Evolutionary conservation across 2,888 invertebrate genomes (phyloP), one percentile per base, ranked within the genome.

Genomic region (Nomada lathburiana): DNA sequence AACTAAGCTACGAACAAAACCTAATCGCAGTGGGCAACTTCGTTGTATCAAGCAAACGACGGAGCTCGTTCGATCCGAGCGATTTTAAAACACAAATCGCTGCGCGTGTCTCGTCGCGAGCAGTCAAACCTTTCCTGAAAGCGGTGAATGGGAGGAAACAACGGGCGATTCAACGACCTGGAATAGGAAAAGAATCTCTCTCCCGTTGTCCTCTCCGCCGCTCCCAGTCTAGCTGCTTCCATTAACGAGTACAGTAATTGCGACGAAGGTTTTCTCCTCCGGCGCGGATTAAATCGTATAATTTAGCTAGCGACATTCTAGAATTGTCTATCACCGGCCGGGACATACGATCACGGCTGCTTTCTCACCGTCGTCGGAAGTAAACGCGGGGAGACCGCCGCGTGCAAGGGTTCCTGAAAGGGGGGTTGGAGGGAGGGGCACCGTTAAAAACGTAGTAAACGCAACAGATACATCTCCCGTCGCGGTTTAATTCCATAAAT

Each of bases 401-500:
- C 63, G 57, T 53, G 69, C 42, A 36, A 7, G 36, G 7, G 36
- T 36, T 36, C 26, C 26, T 26, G 26, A 2, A 26, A 2, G 26
- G 26, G 26, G 26, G 23, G 29, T 0, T 1, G 26, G 29, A 7
- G 36, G 18, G 55, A 59, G 67, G 68, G 60, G 20, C 82, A 90
- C 90, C 89, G 90, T 90, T 90, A 88, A 90, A 79, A 87, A 86
- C 76, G 83, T 85, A 89, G 88, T 85, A 87, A 85, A 88, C 86
- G 79, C 76, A 70, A 82, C 87, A 91, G 92, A 92, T 91, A 90
- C 88, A 92, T 92, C 89, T 90, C 89, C 86, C 90, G 84, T 53
- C 83, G 23, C 73, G 83, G 87, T 79, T 85, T 92, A 92, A 93
- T 93, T 92, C 89, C 86, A 90, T 89, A 90, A 92, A 91, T 90